phyloP scores from a whole-genome alignment of 2,797 vertebrate species.

The Macrochelys suwanniensis region DNA sequence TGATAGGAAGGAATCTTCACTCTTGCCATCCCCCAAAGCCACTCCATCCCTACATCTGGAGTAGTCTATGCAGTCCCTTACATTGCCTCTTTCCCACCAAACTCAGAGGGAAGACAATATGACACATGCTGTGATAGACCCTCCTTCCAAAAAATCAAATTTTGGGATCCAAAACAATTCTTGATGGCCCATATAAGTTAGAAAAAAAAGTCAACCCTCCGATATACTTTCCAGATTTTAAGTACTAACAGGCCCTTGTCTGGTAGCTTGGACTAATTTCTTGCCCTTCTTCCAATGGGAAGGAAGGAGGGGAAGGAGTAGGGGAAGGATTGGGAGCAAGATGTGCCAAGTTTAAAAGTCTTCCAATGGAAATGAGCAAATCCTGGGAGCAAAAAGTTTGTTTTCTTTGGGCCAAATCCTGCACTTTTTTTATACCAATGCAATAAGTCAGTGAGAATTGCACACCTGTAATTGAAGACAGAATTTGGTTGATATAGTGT shows the following conservation, averaged over 20 bases:
- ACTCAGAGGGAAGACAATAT: background rate
- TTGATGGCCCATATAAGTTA: background rate
- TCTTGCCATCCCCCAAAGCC: background rate
- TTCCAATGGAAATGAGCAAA: background rate
- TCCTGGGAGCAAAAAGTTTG: background rate
- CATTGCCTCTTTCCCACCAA: background rate
- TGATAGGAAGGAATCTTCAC: background rate
- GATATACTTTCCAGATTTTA: background rate
- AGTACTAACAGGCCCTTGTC: background rate
- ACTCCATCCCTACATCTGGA: background rate
- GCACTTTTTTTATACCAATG: background rate
- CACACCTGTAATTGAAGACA: background rate
- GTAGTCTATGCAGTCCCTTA: background rate
- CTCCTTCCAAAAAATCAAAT: rapidly evolving
- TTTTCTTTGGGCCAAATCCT: background rate
- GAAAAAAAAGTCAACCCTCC: background rate
- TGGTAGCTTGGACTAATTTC: background rate
- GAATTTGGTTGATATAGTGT: background rate
- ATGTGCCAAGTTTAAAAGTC: background rate
- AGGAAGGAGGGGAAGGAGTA: background rate
- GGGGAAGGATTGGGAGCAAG: background rate
- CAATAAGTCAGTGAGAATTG: background rate
- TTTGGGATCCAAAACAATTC: background rate
- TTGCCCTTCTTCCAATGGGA: background rate
- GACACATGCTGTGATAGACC: background rate